phyloP scores from a whole-genome alignment of 2,113 vertebrate genomes.

The Ptyas mucosa region DNA sequence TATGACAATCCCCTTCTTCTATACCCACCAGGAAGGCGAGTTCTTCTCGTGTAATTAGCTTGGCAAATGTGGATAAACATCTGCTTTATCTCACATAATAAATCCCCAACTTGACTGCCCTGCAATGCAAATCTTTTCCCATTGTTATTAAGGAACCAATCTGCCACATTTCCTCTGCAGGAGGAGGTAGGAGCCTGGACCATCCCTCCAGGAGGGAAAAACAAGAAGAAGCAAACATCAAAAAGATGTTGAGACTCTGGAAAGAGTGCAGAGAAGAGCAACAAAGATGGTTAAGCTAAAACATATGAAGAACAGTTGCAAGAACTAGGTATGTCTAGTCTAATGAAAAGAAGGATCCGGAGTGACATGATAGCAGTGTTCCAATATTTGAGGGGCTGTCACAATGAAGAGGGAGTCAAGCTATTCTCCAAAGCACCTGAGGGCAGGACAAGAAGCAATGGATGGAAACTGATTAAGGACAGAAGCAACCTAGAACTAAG shows the following conservation, averaged over 20 bases:
- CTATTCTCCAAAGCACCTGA: neutral
- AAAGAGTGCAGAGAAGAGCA: neutral
- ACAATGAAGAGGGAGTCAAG: neutral
- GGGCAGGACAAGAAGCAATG: neutral
- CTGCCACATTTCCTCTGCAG: neutral
- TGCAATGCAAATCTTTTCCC: neutral
- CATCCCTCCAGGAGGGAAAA: neutral
- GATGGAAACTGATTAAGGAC: neutral
- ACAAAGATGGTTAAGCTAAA: neutral
- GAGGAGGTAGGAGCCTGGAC: neutral
- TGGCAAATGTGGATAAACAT: slow-evolving; percentile 7
- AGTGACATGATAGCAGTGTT: neutral
- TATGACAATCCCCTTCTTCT: neutral
- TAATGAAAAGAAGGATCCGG: neutral
- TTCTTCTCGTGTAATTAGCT: neutral
- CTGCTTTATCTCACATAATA: neutral
- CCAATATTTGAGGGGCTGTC: neutral
- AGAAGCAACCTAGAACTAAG: neutral
- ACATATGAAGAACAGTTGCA: neutral
- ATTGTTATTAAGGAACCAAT: neutral
- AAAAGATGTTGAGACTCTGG: neutral
- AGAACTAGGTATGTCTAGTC: neutral
- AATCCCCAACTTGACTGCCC: neutral
- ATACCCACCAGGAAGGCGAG: neutral
- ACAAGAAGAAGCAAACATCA: neutral